Conservation (phyloP, 2,797 vertebrate genomes). For the Philypnodon macrostomus region DNA sequence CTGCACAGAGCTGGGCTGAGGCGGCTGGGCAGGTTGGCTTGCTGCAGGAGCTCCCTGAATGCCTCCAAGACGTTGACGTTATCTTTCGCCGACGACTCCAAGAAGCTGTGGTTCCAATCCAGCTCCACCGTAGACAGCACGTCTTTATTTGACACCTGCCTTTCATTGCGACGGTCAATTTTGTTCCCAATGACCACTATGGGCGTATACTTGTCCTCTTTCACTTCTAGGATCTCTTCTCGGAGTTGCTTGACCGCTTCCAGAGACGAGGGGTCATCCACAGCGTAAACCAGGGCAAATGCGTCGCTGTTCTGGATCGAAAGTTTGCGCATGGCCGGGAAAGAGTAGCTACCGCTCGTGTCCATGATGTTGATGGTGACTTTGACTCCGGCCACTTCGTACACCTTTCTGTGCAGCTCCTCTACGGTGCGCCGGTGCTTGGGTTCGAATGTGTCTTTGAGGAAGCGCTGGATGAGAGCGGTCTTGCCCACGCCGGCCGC, state of each 20-base stretch:
- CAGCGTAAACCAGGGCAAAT: conserved; percentile 85
- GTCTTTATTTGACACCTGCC: conserved; percentile 73
- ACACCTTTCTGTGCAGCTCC: conserved; percentile 86
- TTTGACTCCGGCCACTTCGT: conserved; percentile 77
- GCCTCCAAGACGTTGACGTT: conserved; percentile 84
- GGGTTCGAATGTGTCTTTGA: conserved; percentile 85
- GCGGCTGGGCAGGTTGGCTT: conserved; percentile 79
- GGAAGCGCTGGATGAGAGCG: conserved; percentile 84
- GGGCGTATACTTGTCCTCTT: conserved; percentile 83
- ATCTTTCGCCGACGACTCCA: conserved; percentile 87
- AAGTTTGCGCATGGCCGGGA: conserved; percentile 89
- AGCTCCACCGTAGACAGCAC: conserved; percentile 82
- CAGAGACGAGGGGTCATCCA: conserved; percentile 82
- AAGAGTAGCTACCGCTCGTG: conserved; percentile 89
- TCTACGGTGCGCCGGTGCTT: conserved; percentile 85
- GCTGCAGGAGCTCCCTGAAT: conserved; percentile 84
- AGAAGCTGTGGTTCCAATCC: conserved; percentile 85
- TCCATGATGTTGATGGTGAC: conserved; percentile 87
- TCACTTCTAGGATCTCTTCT: conserved; percentile 87
- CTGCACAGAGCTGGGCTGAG: conserved; percentile 78
- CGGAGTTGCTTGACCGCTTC: conserved; percentile 79
- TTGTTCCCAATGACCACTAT: conserved; percentile 89
- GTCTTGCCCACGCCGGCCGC: conserved; percentile 87
- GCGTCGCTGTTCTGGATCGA: conserved; percentile 87
- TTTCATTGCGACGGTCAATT: conserved; percentile 66